A percentile compares a stretch with the other conserved stretches of the same genome.
These are phyloP conservation scores for Diabrotica balteata DNA, from an alignment of 2,888 invertebrate species.

Conservation along the genomic window DNA sequence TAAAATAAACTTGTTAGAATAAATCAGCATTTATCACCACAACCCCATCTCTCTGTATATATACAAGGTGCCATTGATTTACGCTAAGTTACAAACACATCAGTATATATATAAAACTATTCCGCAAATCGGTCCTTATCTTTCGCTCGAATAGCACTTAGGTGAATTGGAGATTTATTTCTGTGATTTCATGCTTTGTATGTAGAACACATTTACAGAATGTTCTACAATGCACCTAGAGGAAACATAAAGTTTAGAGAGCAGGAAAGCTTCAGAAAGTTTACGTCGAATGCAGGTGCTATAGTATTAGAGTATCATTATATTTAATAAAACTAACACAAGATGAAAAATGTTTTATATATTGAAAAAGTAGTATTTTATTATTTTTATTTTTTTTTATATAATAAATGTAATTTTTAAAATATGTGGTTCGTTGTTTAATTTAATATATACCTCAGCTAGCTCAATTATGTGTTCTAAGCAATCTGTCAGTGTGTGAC, in stretches of 20 bases:
- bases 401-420: too few species aligned
- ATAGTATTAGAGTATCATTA: too few species aligned
- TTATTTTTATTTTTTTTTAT: too few species aligned
- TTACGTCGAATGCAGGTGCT: neutral
- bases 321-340: too few species aligned
- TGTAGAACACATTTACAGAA: constrained; percentile 27
- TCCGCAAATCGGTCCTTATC: constrained; percentile 30
- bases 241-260: constrained; percentile 14
- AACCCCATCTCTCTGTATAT: constrained; percentile 13
- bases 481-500: too few species aligned
- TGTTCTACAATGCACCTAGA: constrained; percentile 13
- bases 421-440: too few species aligned
- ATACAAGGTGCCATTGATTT: constrained; percentile 28
- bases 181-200: constrained; percentile 23
- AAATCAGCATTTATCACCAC: constrained; percentile 29
- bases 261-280: constrained; percentile 2
- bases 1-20: constrained; percentile 15
- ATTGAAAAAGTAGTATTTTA: too few species aligned
- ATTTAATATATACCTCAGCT: too few species aligned
- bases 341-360: too few species aligned
- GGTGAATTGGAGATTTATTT: constrained; percentile 31
- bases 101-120: constrained; percentile 35
- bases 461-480: too few species aligned
- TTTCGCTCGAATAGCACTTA: constrained; percentile 31
- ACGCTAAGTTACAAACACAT: constrained; percentile 33